Evolutionary conservation across 2,797 vertebrate genomes (phyloP).

Genomic region (Leuciscus waleckii): DNA sequence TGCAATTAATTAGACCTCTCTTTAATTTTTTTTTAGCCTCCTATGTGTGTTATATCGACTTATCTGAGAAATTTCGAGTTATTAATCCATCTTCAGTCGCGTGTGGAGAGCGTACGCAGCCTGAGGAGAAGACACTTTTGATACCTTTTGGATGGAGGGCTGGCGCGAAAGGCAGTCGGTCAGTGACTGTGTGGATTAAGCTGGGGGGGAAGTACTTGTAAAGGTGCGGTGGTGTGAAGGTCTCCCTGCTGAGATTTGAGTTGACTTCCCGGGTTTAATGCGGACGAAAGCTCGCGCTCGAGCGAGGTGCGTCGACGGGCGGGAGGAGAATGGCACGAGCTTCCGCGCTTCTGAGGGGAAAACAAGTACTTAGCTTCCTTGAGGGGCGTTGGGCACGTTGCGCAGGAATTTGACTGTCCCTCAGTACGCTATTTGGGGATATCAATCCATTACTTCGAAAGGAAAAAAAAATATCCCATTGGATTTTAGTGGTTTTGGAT

Average conservation of each 20-base stretch:
- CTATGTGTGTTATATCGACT: background rate
- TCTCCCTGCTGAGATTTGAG: conserved; percentile 67
- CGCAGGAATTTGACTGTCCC: conserved; percentile 65
- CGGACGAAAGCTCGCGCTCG: conserved; percentile 66
- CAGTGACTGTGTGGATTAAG: conserved; percentile 61
- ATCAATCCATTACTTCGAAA: conserved; percentile 29
- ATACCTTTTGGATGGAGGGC: conserved; percentile 50
- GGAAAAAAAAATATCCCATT: conserved; percentile 26
- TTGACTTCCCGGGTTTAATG: conserved; percentile 72
- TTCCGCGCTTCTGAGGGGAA: conserved; percentile 61
- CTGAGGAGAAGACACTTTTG: conserved; percentile 46
- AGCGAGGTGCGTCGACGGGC: conserved; percentile 56
- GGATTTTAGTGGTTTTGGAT: conserved; percentile 61
- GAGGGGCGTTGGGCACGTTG: conserved; percentile 54
- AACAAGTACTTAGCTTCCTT: conserved; percentile 64
- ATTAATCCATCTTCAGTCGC: conserved; percentile 7
- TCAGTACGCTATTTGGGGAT: conserved; percentile 53
- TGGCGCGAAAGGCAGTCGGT: conserved; percentile 39
- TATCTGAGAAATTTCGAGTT: conserved; percentile 19
- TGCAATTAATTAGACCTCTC: conserved; percentile 1
- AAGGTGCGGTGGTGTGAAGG: conserved; percentile 59
- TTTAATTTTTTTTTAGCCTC: background rate
- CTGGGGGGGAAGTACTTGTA: conserved; percentile 40
- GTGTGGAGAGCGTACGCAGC: conserved; percentile 43
- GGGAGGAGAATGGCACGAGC: conserved; percentile 61